phyloP scores from a whole-genome alignment of 2,113 vertebrate species.

The Mesoclemmys tuberculata region DNA sequence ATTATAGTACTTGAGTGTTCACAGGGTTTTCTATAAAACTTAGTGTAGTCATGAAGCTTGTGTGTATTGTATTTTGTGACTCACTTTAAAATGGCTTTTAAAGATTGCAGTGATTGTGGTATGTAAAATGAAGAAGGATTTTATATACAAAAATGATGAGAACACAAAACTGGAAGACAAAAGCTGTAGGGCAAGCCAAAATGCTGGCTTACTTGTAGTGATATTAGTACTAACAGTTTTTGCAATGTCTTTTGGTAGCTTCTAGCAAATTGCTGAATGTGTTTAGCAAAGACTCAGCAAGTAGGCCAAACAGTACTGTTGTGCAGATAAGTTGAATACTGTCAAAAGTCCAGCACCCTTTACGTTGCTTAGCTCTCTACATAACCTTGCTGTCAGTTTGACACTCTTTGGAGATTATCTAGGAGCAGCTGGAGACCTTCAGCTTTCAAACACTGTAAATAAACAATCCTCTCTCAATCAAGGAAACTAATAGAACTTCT shows the following conservation, averaged over 20 bases:
- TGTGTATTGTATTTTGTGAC: not conserved
- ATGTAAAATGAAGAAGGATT: not conserved
- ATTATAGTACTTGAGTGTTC: constrained; percentile 1
- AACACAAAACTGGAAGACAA: not conserved
- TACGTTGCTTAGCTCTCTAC: not conserved
- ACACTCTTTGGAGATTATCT: not conserved
- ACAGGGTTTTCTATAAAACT: not conserved
- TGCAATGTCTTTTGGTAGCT: not conserved
- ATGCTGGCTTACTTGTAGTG: not conserved
- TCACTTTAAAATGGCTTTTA: not conserved
- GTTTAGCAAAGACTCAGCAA: not conserved
- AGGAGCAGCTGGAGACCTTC: constrained; percentile 8
- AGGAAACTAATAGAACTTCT: not conserved
- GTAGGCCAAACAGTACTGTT: not conserved
- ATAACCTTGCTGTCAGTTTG: not conserved
- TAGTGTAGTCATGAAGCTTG: not conserved
- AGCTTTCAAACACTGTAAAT: constrained; percentile 2
- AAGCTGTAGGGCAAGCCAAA: not conserved
- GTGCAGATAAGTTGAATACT: not conserved
- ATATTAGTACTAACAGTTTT: not conserved
- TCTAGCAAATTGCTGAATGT: not conserved
- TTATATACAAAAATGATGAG: not conserved
- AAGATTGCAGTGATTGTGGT: not conserved
- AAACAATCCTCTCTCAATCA: not conserved
- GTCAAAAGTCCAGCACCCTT: not conserved